Evolutionary conservation across 2,888 invertebrate species (phyloP).

Genomic region (Limnephilus marmoratus): DNA sequence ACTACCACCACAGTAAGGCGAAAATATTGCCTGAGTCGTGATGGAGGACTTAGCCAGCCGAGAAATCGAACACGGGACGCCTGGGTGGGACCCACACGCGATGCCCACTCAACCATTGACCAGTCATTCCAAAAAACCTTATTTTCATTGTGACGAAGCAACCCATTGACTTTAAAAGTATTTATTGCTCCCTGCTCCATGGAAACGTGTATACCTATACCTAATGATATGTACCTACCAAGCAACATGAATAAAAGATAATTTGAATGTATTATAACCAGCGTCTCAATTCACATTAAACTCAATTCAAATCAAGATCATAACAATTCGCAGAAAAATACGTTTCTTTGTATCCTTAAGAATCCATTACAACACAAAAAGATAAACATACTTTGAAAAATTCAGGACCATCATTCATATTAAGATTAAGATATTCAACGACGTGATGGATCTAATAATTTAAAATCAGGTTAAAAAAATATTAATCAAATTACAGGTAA

Average conservation of each 20-base stretch:
- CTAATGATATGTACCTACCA: neutral
- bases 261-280: neutral
- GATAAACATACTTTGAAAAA: neutral
- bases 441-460: neutral
- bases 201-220: neutral
- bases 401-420: neutral
- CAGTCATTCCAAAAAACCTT: neutral
- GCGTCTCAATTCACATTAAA: slow-evolving; percentile 10
- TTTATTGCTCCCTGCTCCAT: neutral
- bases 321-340: neutral
- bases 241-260: slow-evolving; percentile 10
- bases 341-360: neutral
- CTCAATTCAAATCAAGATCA: neutral
- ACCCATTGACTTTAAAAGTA: neutral
- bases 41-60: too few species aligned
- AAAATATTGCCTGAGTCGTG: too few species aligned
- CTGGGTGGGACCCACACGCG: too few species aligned
- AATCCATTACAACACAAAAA: neutral
- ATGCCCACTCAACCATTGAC: too few species aligned
- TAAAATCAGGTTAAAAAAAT: neutral
- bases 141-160: neutral
- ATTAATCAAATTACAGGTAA: neutral
- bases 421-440: neutral
- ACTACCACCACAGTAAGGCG: too few species aligned
- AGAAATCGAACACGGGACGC: too few species aligned